Percentiles rank a stretch among this genome's conserved stretches.
phyloP scores from a whole-genome alignment of 2,113 vertebrate genomes.

The Heterocephalus glaber region DNA sequence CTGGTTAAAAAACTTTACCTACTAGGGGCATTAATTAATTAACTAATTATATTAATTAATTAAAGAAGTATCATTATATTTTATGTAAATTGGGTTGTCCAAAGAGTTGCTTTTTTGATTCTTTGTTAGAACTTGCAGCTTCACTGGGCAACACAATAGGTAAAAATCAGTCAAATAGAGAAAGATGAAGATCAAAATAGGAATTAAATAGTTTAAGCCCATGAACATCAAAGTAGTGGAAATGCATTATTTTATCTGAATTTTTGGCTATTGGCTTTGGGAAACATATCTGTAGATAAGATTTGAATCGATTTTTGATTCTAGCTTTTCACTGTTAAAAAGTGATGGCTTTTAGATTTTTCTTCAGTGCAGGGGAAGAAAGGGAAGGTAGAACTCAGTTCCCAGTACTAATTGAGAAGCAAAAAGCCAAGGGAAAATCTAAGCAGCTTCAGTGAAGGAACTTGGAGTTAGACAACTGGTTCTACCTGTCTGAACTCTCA shows the following conservation, averaged over 20 bases:
- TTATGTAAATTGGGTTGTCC: slow-evolving; percentile 54
- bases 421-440: background rate
- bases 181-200: slow-evolving; percentile 16
- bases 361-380: background rate
- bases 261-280: slow-evolving; percentile 37
- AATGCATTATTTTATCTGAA: background rate
- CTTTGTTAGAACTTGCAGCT: background rate
- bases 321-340: background rate
- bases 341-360: slow-evolving; percentile 49
- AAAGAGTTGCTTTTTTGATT: background rate
- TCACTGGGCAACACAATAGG: background rate
- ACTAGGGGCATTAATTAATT: slow-evolving; percentile 65
- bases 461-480: background rate
- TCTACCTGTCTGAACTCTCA: background rate
- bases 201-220: background rate
- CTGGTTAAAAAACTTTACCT: slow-evolving; percentile 43
- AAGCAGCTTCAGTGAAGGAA: background rate
- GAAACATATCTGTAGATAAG: slow-evolving; percentile 36
- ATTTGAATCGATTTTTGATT: slow-evolving; percentile 52
- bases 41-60: slow-evolving; percentile 71
- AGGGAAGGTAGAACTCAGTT: background rate
- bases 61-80: slow-evolving; percentile 47
- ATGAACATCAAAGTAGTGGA: background rate
- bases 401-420: background rate
- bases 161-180: background rate